These are phyloP conservation scores for Himalopsyche anomala DNA, from an alignment of 2,888 invertebrate species.

Conservation along the genomic window DNA sequence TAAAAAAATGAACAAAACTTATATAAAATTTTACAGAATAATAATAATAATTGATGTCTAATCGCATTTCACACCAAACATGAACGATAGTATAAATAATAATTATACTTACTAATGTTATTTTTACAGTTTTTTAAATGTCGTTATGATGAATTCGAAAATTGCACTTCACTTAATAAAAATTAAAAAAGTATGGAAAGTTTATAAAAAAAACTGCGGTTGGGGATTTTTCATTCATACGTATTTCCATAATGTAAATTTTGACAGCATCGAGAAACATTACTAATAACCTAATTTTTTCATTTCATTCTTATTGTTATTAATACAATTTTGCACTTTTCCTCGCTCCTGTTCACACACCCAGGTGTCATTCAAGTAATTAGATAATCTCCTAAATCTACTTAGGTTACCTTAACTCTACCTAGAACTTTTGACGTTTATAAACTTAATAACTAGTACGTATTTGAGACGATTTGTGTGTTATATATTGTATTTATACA, in stretches of 20 bases:
- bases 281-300: conserved; percentile 49
- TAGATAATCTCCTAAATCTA: conserved; percentile 60
- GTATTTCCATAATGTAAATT: conserved; percentile 25
- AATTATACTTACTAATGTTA: too few species aligned
- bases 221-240: background rate
- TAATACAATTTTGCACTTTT: conserved; percentile 65
- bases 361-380: conserved; percentile 60
- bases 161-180: too few species aligned
- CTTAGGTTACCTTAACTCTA: conserved; percentile 59
- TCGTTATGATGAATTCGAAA: too few species aligned
- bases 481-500: conserved; percentile 63
- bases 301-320: conserved; percentile 61
- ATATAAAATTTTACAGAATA: conserved; percentile 45
- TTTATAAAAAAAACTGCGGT: background rate
- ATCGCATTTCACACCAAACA: conserved; percentile 2
- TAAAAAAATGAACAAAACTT: conserved; percentile 50
- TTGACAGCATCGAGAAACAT: conserved; percentile 42
- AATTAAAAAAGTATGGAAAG: too few species aligned
- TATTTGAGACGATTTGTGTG: conserved; percentile 67
- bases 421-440: conserved; percentile 65
- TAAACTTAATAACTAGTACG: conserved; percentile 68
- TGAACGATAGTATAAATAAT: conserved; percentile 29
- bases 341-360: conserved; percentile 58
- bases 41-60: conserved; percentile 23
- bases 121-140: too few species aligned